Percentiles rank a stretch among this genome's conserved stretches.
Evolutionary conservation across 2,113 vertebrate genomes (phyloP).

Genomic region (Aldabrachelys gigantea): DNA sequence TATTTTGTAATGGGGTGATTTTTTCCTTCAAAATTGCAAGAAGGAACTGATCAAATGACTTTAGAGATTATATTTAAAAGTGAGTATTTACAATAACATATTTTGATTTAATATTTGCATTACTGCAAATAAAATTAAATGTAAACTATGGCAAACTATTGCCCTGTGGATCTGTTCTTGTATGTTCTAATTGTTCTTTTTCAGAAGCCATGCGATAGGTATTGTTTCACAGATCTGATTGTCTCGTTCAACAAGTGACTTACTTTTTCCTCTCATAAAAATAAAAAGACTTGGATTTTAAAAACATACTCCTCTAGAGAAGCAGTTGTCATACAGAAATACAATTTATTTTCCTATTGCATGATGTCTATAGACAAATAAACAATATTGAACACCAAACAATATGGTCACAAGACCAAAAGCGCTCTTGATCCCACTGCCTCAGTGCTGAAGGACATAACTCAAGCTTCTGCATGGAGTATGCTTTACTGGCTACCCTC

Average conservation of each 20-base stretch:
- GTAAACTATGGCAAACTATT: background rate
- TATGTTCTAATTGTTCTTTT: background rate
- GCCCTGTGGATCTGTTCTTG: background rate
- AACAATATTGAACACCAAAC: background rate
- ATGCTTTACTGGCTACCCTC: background rate
- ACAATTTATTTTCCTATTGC: background rate
- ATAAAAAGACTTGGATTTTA: no score
- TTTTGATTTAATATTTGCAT: background rate
- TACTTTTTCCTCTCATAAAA: no score
- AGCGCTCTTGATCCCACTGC: background rate
- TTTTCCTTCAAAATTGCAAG: background rate
- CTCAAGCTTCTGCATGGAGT: background rate
- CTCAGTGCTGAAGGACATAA: background rate
- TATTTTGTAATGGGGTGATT: background rate
- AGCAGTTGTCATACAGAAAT: background rate
- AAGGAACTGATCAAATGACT: background rate
- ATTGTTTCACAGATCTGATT: background rate
- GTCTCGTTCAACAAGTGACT: background rate
- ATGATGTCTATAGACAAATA: background rate
- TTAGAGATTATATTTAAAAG: background rate
- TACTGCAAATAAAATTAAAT: background rate
- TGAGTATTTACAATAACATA: background rate
- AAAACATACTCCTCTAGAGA: no score
- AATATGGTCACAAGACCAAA: background rate
- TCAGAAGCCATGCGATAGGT: background rate